A percentile compares a stretch with the other conserved stretches of the same genome.
These are phyloP conservation scores for Pseudomyrmex sp. DNA, from an alignment of 1,140 invertebrate genomes.

Conservation along the genomic window DNA sequence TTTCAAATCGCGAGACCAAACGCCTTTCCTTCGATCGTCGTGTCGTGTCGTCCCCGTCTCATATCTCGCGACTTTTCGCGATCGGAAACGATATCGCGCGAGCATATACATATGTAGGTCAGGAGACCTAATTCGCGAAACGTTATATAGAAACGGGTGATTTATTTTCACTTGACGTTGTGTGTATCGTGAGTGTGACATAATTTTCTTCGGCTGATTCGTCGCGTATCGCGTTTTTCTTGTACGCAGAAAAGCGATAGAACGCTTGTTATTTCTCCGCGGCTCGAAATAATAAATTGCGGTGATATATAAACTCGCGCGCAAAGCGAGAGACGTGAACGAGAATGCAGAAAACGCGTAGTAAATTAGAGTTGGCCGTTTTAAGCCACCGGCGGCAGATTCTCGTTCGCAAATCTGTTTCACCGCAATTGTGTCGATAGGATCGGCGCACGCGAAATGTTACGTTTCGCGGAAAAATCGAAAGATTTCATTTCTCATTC, in stretches of 20 bases:
- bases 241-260: neutral
- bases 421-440: slow-evolving; percentile 49
- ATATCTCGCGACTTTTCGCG: neutral
- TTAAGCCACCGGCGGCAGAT: slow-evolving; percentile 20
- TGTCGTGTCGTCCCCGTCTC: neutral
- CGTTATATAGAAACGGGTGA: slow-evolving; percentile 11
- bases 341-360: slow-evolving; percentile 26
- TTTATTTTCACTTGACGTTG: slow-evolving; percentile 28
- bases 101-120: slow-evolving; percentile 59
- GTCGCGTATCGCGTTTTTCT: neutral
- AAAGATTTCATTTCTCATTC: neutral
- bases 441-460: slow-evolving; percentile 5
- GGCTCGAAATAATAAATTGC: slow-evolving; percentile 38
- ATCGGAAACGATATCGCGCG: neutral
- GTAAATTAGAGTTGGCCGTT: slow-evolving; percentile 54
- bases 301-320: slow-evolving; percentile 26
- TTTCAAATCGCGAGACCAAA: slow-evolving; percentile 11
- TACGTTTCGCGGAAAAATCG: slow-evolving; percentile 8
- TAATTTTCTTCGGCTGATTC: slow-evolving; percentile 36
- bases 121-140: slow-evolving; percentile 41
- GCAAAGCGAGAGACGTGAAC: slow-evolving; percentile 39
- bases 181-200: slow-evolving; percentile 37
- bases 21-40: neutral
- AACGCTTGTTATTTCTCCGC: neutral
- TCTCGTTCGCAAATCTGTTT: slow-evolving; percentile 62